Conservation (phyloP, 2,797 vertebrate genomes). For the Gymnodraco acuticeps region DNA sequence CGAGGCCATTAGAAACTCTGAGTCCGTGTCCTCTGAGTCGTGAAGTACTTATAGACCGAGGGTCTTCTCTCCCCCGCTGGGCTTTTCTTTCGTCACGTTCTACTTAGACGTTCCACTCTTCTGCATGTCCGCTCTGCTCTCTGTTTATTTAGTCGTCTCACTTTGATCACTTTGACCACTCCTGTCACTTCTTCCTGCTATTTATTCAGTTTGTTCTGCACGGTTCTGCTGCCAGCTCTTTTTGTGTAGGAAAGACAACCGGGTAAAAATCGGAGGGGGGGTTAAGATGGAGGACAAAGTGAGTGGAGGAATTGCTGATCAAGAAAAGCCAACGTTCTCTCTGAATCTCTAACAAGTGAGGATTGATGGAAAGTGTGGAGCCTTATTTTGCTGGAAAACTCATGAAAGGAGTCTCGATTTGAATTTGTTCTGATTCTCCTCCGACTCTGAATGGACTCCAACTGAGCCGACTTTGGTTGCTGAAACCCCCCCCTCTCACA, state of each 20-base stretch:
- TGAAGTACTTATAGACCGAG: constrained; percentile 65
- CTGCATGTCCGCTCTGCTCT: constrained; percentile 76
- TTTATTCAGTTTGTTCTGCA: constrained; percentile 76
- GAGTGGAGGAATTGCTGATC: constrained; percentile 18
- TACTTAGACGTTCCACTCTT: constrained; percentile 76
- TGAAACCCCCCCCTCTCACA: constrained; percentile 24
- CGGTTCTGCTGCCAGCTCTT: constrained; percentile 47
- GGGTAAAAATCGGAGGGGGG: neutral
- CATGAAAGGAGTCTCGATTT: constrained; percentile 27
- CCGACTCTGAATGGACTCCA: constrained; percentile 62
- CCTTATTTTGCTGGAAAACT: constrained; percentile 53
- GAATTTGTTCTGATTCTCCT: constrained; percentile 46
- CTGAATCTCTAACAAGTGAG: constrained; percentile 15
- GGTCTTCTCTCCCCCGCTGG: constrained; percentile 53
- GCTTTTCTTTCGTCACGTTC: constrained; percentile 57
- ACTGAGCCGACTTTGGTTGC: constrained; percentile 59
- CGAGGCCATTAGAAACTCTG: constrained; percentile 49
- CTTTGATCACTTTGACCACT: constrained; percentile 74
- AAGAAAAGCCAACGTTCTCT: constrained; percentile 1
- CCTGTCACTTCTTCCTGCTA: constrained; percentile 73
- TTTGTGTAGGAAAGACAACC: constrained; percentile 3
- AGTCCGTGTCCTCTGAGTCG: constrained; percentile 57
- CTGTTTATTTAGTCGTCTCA: constrained; percentile 60
- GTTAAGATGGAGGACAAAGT: constrained; percentile 15
- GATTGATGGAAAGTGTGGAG: constrained; percentile 40